Base-by-base conservation (phyloP, 2,888 invertebrate genomes). In the Amiota mariae region DNA sequence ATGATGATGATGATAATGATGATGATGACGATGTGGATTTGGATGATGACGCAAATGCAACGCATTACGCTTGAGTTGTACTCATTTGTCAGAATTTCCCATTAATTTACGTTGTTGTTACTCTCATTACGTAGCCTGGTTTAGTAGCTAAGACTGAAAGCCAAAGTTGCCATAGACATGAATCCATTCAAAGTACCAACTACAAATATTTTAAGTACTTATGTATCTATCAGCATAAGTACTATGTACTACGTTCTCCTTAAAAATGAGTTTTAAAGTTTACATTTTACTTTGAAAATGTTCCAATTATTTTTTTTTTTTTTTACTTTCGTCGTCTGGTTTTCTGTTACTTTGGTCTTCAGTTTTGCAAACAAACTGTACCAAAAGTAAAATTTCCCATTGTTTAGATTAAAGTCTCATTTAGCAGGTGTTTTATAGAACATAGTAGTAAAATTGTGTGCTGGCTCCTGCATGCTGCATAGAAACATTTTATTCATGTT, bases 351-450 rank as follows among this genome's bases (percentile, higher is more conserved):
- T 48, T 76, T 73, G 24, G 70, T 73, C 18, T 74, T 63, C 49
- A 24, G 72, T 49, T 49, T 74, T 20, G 11, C 20, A 20, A 59
- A 20, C 20, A 59, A 59, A 59, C 59, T 20, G 8, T 20, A 18
- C 59, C 20, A 8, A 59, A 36, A 20, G 59, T 18, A 15, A 36
- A 36, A 20, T 59, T 59, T 18, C 20, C 20, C 20, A 8, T 9
- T 11, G 59, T 24, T 74, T 64, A 68, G 74, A 76, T 79, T 75
- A 76, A 79, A 79, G 77, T 78, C 76, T 72, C 77, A 75, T 78
- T 79, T 78, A 72, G 61, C 80, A 76, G 81, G 82, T 80, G 81
- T 80, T 76, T 72, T 72, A 0, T 36, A 36, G 36, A 6, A 36
- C 36, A 6, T 6, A 2, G 6, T 36, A 36, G 36, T 36, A 36